These are phyloP conservation scores for Lithodes maja DNA, from an alignment of 2,888 invertebrate species.

Conservation along the genomic window DNA sequence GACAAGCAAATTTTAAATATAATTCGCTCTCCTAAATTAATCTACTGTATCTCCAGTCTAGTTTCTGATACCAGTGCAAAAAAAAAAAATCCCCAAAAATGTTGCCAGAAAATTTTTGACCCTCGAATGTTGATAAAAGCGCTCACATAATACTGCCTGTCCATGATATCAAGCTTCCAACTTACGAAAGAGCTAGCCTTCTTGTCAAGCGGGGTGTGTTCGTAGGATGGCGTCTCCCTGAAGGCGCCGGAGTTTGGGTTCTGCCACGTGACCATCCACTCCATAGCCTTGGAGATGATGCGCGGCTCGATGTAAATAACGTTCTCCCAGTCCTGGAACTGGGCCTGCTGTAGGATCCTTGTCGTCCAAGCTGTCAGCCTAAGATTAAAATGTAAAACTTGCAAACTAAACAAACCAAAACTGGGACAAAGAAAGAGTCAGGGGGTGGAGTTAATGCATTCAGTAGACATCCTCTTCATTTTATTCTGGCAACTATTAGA, in stretches of 20 bases:
- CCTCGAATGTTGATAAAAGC: no score
- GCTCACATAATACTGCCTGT: no score
- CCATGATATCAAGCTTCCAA: neutral
- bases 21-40: no score
- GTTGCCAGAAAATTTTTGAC: no score
- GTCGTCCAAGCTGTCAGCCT: conserved; percentile 78
- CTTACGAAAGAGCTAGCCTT: conserved; percentile 71
- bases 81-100: no score
- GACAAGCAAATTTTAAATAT: no score
- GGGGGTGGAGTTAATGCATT: no score
- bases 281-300: conserved; percentile 74
- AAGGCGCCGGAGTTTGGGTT: conserved; percentile 70
- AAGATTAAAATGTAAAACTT: conserved; percentile 1
- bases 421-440: neutral
- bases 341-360: conserved; percentile 76
- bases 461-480: no score
- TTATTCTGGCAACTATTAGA: no score
- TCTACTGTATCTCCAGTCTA: no score
- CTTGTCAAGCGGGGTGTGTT: conserved; percentile 71
- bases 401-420: no score
- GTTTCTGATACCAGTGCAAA: no score
- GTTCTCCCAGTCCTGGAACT: conserved; percentile 79
- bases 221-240: conserved; percentile 69
- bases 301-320: conserved; percentile 77
- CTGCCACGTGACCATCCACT: conserved; percentile 74